phyloP scores from a whole-genome alignment of 2,888 invertebrate species.

The Encarsia formosa region DNA sequence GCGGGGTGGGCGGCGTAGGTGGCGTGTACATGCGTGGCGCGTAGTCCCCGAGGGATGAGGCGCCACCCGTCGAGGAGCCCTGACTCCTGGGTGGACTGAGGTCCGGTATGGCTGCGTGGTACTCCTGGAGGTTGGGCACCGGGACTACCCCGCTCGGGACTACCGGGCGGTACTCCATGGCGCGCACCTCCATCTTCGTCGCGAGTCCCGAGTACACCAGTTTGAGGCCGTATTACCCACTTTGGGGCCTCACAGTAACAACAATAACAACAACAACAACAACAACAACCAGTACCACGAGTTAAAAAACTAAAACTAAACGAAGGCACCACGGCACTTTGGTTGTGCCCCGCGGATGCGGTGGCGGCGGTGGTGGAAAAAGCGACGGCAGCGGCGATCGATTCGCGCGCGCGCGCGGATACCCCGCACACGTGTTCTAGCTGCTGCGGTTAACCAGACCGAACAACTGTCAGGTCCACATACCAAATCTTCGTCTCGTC shows the following conservation, averaged over 20 bases:
- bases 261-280: background rate
- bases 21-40: conserved; percentile 51
- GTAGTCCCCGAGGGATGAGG: conserved; percentile 49
- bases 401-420: background rate
- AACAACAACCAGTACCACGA: background rate
- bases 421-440: too few relatives aligned
- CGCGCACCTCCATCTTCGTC: conserved; percentile 56
- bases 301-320: background rate
- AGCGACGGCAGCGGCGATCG: background rate
- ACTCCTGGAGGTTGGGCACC: conserved; percentile 46
- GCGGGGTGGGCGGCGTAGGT: conserved; percentile 49
- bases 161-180: conserved; percentile 57
- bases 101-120: conserved; percentile 49
- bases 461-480: conserved; percentile 11
- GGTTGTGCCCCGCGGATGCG: background rate
- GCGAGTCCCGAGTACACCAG: conserved; percentile 43
- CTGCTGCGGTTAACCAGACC: background rate
- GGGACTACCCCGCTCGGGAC: conserved; percentile 50
- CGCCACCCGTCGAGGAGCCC: conserved; percentile 50
- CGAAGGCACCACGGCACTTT: background rate
- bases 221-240: conserved; percentile 39
- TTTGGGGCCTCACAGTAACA: background rate
- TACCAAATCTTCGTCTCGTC: too few relatives aligned
- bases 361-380: background rate
- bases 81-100: conserved; percentile 50